Conservation (phyloP, 2,888 invertebrate genomes). For the Zonitis immaculata region DNA sequence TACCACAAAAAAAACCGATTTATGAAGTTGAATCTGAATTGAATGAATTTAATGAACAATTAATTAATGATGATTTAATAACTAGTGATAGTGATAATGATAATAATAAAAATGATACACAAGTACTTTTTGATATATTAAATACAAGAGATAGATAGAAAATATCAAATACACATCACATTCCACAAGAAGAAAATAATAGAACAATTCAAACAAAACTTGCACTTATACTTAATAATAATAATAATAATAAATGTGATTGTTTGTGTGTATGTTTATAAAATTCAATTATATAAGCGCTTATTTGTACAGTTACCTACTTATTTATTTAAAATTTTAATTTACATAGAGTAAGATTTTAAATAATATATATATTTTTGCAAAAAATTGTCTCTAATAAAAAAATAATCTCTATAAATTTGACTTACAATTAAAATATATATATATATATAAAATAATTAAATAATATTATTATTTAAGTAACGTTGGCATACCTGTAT, state of each 20-base stretch:
- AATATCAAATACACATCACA: background rate
- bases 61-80: slow-evolving; percentile 29
- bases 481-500: slow-evolving; percentile 40
- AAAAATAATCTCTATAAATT: background rate
- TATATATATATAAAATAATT: too few species aligned
- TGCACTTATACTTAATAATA: background rate
- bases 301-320: background rate
- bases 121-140: slow-evolving; percentile 52
- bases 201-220: too few species aligned
- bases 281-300: background rate
- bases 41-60: slow-evolving; percentile 39
- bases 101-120: slow-evolving; percentile 47
- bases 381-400: background rate
- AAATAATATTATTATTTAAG: slow-evolving; percentile 20
- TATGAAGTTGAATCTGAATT: slow-evolving; percentile 33
- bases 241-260: background rate
- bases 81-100: slow-evolving; percentile 37
- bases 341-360: background rate
- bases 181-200: too few species aligned
- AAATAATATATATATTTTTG: background rate
- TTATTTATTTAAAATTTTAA: background rate
- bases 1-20: slow-evolving; percentile 21
- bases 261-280: background rate
- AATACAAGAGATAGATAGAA: slow-evolving; percentile 43
- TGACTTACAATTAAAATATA: background rate